These are phyloP conservation scores for Glossosoma conforme DNA, from an alignment of 1,140 invertebrate genomes.

Conservation along the genomic window DNA sequence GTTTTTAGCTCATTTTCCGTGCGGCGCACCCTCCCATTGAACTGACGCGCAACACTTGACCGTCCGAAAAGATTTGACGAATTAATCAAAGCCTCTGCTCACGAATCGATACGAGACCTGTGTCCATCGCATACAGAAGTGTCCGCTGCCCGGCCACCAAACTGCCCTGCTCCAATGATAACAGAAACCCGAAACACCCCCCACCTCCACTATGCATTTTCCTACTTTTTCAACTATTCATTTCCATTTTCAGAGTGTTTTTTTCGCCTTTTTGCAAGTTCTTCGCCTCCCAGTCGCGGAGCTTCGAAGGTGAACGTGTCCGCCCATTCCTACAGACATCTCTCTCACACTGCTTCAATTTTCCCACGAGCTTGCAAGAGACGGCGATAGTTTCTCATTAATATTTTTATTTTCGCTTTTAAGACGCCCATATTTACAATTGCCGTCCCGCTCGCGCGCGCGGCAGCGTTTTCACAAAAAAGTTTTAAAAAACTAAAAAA, in stretches of 20 bases:
- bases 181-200: conserved; percentile 13
- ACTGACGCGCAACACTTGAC: too few relatives aligned
- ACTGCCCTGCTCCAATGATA: conserved; percentile 12
- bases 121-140: too few relatives aligned
- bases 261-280: conserved; percentile 30
- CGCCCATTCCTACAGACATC: conserved; percentile 22
- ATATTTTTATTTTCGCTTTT: conserved; percentile 18
- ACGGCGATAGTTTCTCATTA: conserved; percentile 20
- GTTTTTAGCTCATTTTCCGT: too few relatives aligned
- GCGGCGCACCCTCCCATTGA: too few relatives aligned
- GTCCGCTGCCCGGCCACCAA: too few relatives aligned
- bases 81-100: too few relatives aligned
- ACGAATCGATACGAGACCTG: too few relatives aligned
- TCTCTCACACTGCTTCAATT: conserved; percentile 7
- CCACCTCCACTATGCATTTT: conserved; percentile 21
- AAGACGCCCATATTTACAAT: conserved; percentile 3
- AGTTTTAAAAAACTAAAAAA: too few relatives aligned
- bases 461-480: too few relatives aligned
- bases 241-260: conserved; percentile 28
- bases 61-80: too few relatives aligned
- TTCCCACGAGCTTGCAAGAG: conserved; percentile 14
- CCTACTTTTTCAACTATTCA: conserved; percentile 29
- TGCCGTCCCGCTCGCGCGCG: conserved; percentile 18
- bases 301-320: conserved; percentile 13
- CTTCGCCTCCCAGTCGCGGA: conserved; percentile 26